Evolutionary conservation across 2,113 vertebrate species (phyloP).

Genomic region (Oreochromis niloticus): DNA sequence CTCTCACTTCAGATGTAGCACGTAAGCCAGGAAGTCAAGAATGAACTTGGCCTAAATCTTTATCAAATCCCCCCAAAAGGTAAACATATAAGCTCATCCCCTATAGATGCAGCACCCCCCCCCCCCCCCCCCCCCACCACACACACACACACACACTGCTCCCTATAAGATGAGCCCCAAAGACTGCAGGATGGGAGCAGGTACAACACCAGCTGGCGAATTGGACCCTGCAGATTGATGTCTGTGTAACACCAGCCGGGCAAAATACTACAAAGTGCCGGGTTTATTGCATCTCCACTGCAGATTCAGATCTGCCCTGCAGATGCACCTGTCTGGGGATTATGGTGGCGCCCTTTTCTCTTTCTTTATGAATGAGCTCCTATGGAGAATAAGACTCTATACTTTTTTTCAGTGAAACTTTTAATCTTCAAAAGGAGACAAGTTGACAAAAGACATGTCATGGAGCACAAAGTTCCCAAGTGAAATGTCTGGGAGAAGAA

Average conservation of each 20-base stretch:
- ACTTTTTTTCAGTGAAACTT: background rate
- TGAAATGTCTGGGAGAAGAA: background rate
- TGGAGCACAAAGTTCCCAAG: background rate
- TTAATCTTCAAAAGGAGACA: background rate
- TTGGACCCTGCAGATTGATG: conserved; percentile 49
- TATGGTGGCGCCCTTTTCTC: too few relatives aligned
- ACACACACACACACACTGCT: background rate
- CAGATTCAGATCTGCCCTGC: background rate
- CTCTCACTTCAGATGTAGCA: conserved; percentile 1
- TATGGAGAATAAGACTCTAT: background rate
- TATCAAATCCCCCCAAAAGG: background rate
- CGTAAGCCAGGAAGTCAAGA: background rate
- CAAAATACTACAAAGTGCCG: background rate
- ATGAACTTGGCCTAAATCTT: background rate
- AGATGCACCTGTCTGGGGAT: background rate
- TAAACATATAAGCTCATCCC: conserved; percentile 4
- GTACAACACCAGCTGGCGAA: conserved; percentile 39
- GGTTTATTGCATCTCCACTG: background rate
- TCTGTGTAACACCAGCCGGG: conserved; percentile 33
- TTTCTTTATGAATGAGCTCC: too few relatives aligned
- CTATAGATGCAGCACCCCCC: background rate
- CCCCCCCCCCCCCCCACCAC: background rate
- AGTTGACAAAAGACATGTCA: background rate
- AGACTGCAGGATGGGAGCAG: conserved; percentile 1
- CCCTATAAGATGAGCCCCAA: conserved; percentile 7